Evolutionary conservation across 2,113 vertebrate genomes (phyloP).

Genomic region (Lepisosteus osseus): DNA sequence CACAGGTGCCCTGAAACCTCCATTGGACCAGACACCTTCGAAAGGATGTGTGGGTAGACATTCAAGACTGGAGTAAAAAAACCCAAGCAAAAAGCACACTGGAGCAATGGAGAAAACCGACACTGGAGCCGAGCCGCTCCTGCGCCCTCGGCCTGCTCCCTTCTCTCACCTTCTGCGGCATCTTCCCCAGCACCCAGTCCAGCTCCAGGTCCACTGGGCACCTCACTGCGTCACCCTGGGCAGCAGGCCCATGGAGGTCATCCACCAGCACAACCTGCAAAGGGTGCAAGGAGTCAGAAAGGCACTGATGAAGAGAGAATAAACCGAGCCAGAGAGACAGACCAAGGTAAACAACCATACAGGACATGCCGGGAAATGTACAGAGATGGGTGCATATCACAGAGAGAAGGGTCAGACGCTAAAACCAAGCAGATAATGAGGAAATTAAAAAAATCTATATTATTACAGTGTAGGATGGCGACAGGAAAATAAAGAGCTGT

Average conservation of each 20-base stretch:
- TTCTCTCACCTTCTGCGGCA: constrained; percentile 80
- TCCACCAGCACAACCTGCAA: constrained; percentile 72
- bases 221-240: constrained; percentile 18
- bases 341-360: not conserved
- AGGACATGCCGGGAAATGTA: not conserved
- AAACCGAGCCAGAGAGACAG: not conserved
- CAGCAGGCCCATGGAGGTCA: constrained; percentile 31
- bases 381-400: not conserved
- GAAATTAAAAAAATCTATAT: too few relatives aligned
- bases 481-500: too few relatives aligned
- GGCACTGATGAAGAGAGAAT: not conserved
- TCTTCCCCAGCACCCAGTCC: constrained; percentile 88
- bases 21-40: too few relatives aligned
- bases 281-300: not conserved
- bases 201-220: constrained; percentile 81
- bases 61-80: too few relatives aligned
- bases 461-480: too few relatives aligned
- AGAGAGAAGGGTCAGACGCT: not conserved
- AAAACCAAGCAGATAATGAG: not conserved
- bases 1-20: too few relatives aligned
- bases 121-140: too few relatives aligned
- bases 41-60: too few relatives aligned
- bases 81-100: too few relatives aligned
- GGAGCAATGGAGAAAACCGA: too few relatives aligned
- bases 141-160: too few relatives aligned